Evolutionary conservation across 2,797 vertebrate genomes (phyloP).

Genomic region (Paramormyrops hopkinsi): DNA sequence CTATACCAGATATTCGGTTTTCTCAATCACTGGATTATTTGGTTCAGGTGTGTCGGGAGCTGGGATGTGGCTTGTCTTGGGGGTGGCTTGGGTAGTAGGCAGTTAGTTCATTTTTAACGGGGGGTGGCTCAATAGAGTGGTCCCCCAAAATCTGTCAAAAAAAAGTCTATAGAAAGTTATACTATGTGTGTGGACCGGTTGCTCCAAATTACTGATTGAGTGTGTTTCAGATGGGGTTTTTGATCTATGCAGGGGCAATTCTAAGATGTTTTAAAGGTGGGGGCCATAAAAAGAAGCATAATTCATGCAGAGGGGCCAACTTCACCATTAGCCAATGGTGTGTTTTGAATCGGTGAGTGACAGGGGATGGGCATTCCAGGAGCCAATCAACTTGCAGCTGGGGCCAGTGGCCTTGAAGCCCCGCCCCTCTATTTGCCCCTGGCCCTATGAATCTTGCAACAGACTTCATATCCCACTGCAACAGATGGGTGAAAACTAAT

Average conservation of each 20-base stretch:
- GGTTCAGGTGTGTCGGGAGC: background rate
- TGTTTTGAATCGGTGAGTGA: background rate
- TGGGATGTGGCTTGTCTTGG: background rate
- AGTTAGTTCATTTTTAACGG: background rate
- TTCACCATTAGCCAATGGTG: background rate
- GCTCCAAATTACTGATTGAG: background rate
- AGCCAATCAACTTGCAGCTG: background rate
- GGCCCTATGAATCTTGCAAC: background rate
- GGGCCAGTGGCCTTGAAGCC: background rate
- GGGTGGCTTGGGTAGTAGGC: background rate
- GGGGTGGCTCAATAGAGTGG: background rate
- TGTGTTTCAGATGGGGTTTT: background rate
- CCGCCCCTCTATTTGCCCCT: background rate
- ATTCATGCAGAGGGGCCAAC: background rate
- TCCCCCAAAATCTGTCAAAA: background rate
- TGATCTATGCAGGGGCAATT: background rate
- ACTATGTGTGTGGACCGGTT: background rate
- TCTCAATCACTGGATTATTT: background rate
- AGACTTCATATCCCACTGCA: background rate
- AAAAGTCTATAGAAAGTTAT: background rate
- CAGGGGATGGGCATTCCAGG: background rate
- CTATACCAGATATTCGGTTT: background rate
- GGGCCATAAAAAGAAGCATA: background rate
- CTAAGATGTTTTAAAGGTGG: background rate
- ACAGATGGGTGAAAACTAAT: background rate